phyloP scores from a whole-genome alignment of 1,140 invertebrate genomes.

The Drosophila lacertosa region DNA sequence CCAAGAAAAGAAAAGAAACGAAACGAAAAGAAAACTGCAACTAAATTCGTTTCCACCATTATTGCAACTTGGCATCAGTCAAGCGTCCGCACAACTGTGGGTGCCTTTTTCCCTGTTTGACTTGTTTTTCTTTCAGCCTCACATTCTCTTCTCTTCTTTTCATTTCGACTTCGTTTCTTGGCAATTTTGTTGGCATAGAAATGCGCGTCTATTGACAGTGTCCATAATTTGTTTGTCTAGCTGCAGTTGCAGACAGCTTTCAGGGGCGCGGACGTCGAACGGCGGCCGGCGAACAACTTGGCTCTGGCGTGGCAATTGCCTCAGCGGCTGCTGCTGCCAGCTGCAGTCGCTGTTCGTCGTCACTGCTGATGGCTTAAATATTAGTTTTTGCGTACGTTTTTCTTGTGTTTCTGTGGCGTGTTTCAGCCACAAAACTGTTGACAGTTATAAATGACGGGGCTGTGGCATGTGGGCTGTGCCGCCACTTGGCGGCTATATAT shows the following conservation, averaged over 20 bases:
- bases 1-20: slow-evolving; percentile 26
- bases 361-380: slow-evolving; percentile 76
- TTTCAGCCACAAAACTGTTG: slow-evolving; percentile 74
- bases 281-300: no score
- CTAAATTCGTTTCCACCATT: slow-evolving; percentile 30
- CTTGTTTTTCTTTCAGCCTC: slow-evolving; percentile 18
- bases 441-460: slow-evolving; percentile 78
- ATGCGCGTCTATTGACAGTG: slow-evolving; percentile 77
- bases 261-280: background rate
- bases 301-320: slow-evolving; percentile 62
- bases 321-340: slow-evolving; percentile 22
- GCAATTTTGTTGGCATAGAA: slow-evolving; percentile 65
- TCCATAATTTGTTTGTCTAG: slow-evolving; percentile 81
- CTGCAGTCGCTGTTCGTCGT: slow-evolving; percentile 8
- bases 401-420: slow-evolving; percentile 34
- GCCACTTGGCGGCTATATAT: slow-evolving; percentile 19
- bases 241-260: slow-evolving; percentile 30
- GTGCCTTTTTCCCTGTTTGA: slow-evolving; percentile 53
- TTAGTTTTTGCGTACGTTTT: slow-evolving; percentile 53
- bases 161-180: slow-evolving; percentile 24
- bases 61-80: slow-evolving; percentile 55
- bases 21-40: slow-evolving; percentile 38
- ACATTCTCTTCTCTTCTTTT: background rate
- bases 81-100: slow-evolving; percentile 65
- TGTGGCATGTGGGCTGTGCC: slow-evolving; percentile 35